phyloP scores from a whole-genome alignment of 2,797 vertebrate genomes.

The Tauraco hartlaubi region DNA sequence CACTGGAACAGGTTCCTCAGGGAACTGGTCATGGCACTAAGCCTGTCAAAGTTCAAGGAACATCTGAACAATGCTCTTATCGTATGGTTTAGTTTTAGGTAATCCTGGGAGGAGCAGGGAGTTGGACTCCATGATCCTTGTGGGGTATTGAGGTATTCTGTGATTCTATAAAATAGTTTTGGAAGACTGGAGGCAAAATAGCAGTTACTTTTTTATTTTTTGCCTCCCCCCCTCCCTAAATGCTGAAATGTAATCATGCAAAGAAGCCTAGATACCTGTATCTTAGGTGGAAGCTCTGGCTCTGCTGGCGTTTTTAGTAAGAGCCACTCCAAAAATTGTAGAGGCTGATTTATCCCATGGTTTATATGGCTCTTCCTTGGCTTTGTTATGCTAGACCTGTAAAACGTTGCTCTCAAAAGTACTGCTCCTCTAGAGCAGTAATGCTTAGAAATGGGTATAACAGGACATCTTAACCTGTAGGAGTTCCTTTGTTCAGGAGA shows the following conservation, averaged over 20 bases:
- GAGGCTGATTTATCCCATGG: not conserved
- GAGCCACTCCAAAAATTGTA: not conserved
- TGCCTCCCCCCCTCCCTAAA: rapidly evolving
- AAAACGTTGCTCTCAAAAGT: not conserved
- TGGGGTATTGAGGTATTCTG: no score
- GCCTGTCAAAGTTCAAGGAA: no score
- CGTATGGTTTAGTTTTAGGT: no score
- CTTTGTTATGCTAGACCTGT: not conserved
- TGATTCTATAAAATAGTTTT: not conserved
- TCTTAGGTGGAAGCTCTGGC: not conserved
- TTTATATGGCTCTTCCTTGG: not conserved
- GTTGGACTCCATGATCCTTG: no score
- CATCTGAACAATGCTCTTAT: no score
- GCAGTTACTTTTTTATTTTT: not conserved
- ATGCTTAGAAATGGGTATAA: not conserved
- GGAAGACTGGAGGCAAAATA: not conserved
- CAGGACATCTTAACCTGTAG: not conserved
- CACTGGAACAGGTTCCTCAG: not conserved
- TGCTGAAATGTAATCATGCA: not conserved
- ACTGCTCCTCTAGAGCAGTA: not conserved
- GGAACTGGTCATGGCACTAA: no score
- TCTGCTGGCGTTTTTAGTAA: not conserved
- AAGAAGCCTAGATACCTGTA: not conserved
- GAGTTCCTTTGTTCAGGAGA: not conserved
- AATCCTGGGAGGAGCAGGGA: no score